A percentile compares a stretch with the other conserved stretches of the same genome.
Evolutionary conservation across 2,113 vertebrate genomes (phyloP).

Genomic region (Austrofundulus limnaeus): DNA sequence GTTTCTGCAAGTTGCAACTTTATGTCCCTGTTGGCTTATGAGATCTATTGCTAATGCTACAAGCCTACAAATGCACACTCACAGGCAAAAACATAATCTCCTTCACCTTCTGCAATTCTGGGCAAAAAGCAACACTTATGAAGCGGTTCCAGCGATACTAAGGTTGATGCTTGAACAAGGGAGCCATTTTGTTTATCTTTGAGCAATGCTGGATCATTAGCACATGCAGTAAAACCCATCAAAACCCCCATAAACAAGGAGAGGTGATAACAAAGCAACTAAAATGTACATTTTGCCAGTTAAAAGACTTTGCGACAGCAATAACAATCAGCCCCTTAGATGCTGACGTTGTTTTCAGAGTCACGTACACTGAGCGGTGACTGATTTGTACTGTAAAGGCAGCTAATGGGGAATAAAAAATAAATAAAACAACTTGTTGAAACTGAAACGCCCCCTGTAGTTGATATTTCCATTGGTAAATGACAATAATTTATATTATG

Average conservation of each 20-base stretch:
- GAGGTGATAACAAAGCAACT: conserved; percentile 3
- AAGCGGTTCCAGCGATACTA: not conserved
- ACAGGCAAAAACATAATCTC: not conserved
- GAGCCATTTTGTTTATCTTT: conserved; percentile 21
- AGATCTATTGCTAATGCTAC: too few relatives aligned
- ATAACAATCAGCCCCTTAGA: conserved; percentile 8
- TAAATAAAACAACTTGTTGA: conserved; percentile 7
- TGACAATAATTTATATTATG: conserved; percentile 48
- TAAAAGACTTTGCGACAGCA: not conserved
- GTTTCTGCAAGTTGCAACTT: too few relatives aligned
- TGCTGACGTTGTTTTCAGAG: not conserved
- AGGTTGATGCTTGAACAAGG: not conserved
- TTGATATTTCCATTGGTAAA: conserved; percentile 34
- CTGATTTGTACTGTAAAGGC: conserved; percentile 1
- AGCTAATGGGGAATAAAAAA: not conserved
- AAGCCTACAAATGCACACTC: too few relatives aligned
- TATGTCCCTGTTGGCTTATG: too few relatives aligned
- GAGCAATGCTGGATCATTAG: conserved; percentile 19
- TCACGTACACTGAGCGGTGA: not conserved
- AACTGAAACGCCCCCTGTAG: conserved; percentile 15
- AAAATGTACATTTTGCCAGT: not conserved
- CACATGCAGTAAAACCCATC: conserved; percentile 13
- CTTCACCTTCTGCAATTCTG: not conserved
- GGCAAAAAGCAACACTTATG: not conserved
- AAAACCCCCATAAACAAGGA: conserved; percentile 19